phyloP scores from a whole-genome alignment of 2,113 vertebrate species.

The Collichthys lucidus region DNA sequence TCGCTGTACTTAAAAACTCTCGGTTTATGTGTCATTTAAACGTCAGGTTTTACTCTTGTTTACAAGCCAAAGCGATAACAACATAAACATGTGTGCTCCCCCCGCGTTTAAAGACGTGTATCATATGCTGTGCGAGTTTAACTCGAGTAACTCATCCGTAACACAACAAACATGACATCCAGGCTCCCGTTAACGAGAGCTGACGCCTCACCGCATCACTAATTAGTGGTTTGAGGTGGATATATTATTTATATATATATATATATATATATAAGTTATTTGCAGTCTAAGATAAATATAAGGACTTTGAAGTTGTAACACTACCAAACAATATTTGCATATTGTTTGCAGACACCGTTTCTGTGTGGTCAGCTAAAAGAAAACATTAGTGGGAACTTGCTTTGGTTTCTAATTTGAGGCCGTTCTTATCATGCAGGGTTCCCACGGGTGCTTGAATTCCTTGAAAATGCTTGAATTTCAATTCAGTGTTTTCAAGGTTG shows the following conservation, averaged over 20 bases:
- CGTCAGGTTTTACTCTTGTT: background rate
- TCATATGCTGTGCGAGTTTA: background rate
- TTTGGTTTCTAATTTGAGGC: background rate
- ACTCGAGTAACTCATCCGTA: background rate
- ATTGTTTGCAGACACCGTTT: background rate
- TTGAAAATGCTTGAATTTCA: too few species aligned
- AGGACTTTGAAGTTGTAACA: background rate
- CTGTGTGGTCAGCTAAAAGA: background rate
- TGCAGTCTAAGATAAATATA: background rate
- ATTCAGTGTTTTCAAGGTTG: too few species aligned
- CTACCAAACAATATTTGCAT: background rate
- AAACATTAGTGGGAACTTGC: background rate
- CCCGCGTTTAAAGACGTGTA: background rate
- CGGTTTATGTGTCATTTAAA: background rate
- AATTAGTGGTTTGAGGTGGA: too few species aligned
- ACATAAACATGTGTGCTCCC: background rate
- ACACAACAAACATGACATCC: conserved; percentile 13
- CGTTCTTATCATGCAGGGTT: background rate
- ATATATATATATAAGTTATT: conserved; percentile 3
- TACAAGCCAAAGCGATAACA: background rate
- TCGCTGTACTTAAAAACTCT: background rate
- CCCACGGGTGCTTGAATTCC: too few species aligned
- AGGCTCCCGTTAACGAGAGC: background rate
- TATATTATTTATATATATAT: too few species aligned
- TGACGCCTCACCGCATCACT: background rate